phyloP scores from a whole-genome alignment of 2,888 invertebrate species.

The Callosobruchus maculatus region DNA sequence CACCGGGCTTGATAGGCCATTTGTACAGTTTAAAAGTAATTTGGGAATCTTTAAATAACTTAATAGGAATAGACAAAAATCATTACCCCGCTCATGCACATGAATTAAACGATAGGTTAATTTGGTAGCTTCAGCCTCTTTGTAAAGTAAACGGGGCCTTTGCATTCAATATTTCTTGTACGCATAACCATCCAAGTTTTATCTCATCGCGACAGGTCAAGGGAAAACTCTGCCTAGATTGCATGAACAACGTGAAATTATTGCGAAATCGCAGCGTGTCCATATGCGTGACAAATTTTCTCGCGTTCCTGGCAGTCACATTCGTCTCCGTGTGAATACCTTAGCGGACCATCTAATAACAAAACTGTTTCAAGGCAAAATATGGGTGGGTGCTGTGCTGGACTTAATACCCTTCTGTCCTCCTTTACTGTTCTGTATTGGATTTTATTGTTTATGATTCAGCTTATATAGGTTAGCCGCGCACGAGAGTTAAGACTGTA shows the following conservation, averaged over 20 bases:
- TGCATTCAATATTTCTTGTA: too few relatives aligned
- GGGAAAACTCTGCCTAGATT: background rate
- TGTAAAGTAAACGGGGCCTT: too few relatives aligned
- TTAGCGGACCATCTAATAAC: background rate
- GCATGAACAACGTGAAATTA: background rate
- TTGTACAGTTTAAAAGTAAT: too few relatives aligned
- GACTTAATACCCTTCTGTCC: background rate
- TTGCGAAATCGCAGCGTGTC: background rate
- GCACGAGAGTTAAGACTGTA: too few relatives aligned
- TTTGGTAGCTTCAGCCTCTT: too few relatives aligned
- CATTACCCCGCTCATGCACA: too few relatives aligned
- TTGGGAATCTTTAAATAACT: too few relatives aligned
- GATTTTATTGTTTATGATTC: background rate
- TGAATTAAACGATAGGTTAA: too few relatives aligned
- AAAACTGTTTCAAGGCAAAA: background rate
- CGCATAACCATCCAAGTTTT: background rate
- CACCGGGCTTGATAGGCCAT: too few relatives aligned
- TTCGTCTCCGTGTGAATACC: background rate
- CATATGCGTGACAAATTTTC: background rate
- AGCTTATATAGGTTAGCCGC: too few relatives aligned
- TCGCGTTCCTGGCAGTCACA: background rate
- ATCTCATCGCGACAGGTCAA: background rate
- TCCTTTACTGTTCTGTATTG: background rate
- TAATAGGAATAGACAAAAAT: too few relatives aligned
- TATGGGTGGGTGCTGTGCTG: background rate